Evolutionary conservation across 2,888 invertebrate species (phyloP), one percentile per base, ranked within the genome.

Genomic region (Bombylius discolor): DNA sequence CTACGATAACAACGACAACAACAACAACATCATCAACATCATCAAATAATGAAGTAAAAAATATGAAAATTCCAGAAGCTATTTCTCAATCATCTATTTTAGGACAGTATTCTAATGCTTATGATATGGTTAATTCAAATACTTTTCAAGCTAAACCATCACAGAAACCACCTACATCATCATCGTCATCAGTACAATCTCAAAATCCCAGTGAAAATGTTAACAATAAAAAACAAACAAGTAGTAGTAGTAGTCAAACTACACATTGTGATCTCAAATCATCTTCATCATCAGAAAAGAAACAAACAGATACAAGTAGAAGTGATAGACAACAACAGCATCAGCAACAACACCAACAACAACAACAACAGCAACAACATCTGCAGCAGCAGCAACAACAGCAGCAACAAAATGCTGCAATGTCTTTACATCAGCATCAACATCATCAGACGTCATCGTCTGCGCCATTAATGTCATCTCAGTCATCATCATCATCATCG

Each of bases 191-290:
- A 11, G 36, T 9, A 8, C 6, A 8, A 6, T 6, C 6, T 8
- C 6, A 36, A 8, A 36, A 36, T 33, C 56, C 59, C 13, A 60
- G 57, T 42, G 59, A 60, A 33, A 39, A 50, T 1, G 61, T 61
- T 3, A 51, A 42, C n/a, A 50, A 52, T 11, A 58, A 62, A 33
- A 53, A 47, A 1, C 51, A 51, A 4, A 32, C 42, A n/a, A 56
- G 58, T 48, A 56, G 42, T 49, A 55, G 50, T 11, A 55, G 50
- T 31, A 50, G 50, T 51, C 50, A 50, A 31, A 51, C 55, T 11
- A 50, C 34, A 11, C 11, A 5, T 42, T 42, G 39, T 42, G 39
- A 42, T 11, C 12, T 42, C 34, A 45, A 13, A 46, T 13, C 12
- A 12, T 49, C 49, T 9, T 46, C 39, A 12, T 52, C 49, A 53